These are phyloP conservation scores for Chrysogorgia sp. DNA, from an alignment of 92 coral and sea anemone genomes.

Conservation along the genomic window DNA sequence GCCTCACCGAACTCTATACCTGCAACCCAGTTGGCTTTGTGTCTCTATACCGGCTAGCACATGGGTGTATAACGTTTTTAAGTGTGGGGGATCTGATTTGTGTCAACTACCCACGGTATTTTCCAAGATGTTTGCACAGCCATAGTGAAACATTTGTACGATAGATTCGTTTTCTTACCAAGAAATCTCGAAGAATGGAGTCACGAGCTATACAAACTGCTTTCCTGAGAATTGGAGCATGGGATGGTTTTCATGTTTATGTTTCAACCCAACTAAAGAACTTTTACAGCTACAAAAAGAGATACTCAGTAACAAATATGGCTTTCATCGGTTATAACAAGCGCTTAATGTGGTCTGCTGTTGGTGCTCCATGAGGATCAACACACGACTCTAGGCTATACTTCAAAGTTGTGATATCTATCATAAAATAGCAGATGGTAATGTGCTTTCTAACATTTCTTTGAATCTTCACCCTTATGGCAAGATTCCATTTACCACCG, in stretches of 20 bases:
- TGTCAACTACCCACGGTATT: conserved; percentile 62
- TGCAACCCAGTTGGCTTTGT: no score
- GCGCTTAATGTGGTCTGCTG: conserved; percentile 68
- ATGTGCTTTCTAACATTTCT: conserved; percentile 53
- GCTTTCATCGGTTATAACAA: conserved; percentile 66
- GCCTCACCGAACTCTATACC: conserved; percentile 61
- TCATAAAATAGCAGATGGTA: conserved; percentile 60
- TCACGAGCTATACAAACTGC: conserved; percentile 61
- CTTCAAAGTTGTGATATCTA: conserved; percentile 55
- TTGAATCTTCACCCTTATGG: conserved; percentile 49
- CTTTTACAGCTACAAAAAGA: conserved; percentile 67
- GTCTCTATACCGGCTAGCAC: conserved; percentile 59
- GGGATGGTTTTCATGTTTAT: conserved; percentile 73
- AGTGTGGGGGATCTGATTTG: conserved; percentile 66
- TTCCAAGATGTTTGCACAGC: conserved; percentile 60
- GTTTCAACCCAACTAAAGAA: conserved; percentile 62
- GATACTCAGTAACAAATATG: conserved; percentile 68
- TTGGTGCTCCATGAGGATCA: conserved; percentile 71
- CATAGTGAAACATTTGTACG: conserved; percentile 46
- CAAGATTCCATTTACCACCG: conserved; percentile 56
- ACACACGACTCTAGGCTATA: conserved; percentile 66
- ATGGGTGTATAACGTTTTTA: conserved; percentile 61
- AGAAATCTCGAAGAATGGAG: conserved; percentile 60
- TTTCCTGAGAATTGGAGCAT: conserved; percentile 71
- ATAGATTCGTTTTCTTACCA: conserved; percentile 61